Evolutionary conservation across 37 sponge, comb jelly and placozoan species (phyloP), one percentile per base, ranked within the genome.

Genomic region (Theonella swinhoei): DNA sequence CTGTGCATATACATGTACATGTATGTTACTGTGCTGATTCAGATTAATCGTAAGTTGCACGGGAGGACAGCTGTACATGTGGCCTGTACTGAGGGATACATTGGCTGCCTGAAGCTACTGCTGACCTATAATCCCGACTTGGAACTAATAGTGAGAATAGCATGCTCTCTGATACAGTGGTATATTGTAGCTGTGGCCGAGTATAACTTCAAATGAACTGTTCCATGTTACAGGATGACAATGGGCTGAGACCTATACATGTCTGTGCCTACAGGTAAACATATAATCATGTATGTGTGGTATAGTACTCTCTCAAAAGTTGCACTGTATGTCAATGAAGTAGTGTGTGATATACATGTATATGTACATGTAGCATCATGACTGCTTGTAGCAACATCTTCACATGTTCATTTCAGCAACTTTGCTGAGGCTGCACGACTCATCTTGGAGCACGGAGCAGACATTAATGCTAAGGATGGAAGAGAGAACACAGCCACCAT

Each of bases 61-160:
- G 89, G 80, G 20, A 83, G 74, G 78, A 86, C 84, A 29, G 86
- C 89, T 26, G 47, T 88, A 1, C 88, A 88, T 20, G 88, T 88
- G 62, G 93, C 93, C 4, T 37, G 62, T 71, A 83, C 75, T 3
- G 42, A 84, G 19, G 84, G 87, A n/a, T 38, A 75, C 64, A 19
- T 26, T 4, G 62, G 54, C 25, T 59, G 81, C 14, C 77, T 86
- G 23, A 69, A 78, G 61, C 39, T 72, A 25, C 83, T 93, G 0
- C 68, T 93, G 2, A 65, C 75, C 35, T 76, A 74, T 26, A 77
- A 78, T 22, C 87, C 90, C 19, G 78, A 82, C 77, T 38, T 83
- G 14, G 89, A 93, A n/a, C 73, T 87, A 22, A 73, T 88, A 83
- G 95, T 95, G 11, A 47, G 54, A 7, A 17, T 17, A 7, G 14